These are phyloP conservation scores for Anorthoa munda DNA, from an alignment of 2,888 invertebrate genomes.

Conservation along the genomic window DNA sequence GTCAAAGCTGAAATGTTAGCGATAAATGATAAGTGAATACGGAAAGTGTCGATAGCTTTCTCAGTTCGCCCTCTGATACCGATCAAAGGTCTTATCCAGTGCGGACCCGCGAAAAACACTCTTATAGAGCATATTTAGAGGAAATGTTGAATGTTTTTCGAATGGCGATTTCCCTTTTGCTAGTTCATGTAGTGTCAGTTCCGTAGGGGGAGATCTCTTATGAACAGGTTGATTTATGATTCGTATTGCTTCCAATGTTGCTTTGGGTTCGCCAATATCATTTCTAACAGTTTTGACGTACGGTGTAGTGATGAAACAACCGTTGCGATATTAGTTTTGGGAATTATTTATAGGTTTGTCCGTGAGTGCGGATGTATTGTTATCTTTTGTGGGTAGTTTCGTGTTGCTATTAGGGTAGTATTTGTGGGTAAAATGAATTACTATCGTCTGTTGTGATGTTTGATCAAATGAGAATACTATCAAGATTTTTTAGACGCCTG, in stretches of 20 bases:
- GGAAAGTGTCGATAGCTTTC: conserved; percentile 85
- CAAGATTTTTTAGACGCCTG: no score
- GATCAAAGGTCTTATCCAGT: conserved; percentile 83
- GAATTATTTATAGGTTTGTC: conserved; percentile 73
- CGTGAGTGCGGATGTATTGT: conserved; percentile 61
- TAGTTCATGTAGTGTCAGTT: conserved; percentile 82
- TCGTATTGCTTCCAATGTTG: conserved; percentile 74
- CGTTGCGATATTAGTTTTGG: conserved; percentile 77
- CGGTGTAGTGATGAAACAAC: conserved; percentile 74
- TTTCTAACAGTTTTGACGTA: conserved; percentile 77
- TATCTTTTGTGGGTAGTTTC: conserved; percentile 56
- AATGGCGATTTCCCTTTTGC: conserved; percentile 81
- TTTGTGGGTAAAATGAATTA: conserved; percentile 36
- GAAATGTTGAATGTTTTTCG: conserved; percentile 80
- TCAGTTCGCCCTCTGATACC: conserved; percentile 83
- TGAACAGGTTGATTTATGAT: conserved; percentile 84
- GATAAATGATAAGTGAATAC: conserved; percentile 82
- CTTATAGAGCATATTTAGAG: conserved; percentile 73
- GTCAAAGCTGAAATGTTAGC: conserved; percentile 59
- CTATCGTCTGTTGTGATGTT: conserved; percentile 18
- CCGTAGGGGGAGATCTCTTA: conserved; percentile 79
- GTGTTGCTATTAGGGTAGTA: conserved; percentile 27
- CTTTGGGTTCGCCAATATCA: conserved; percentile 77
- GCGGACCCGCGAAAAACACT: conserved; percentile 78
- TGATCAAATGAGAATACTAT: neutral